Percentiles rank a stretch among this genome's conserved stretches.
Conservation (phyloP, 2,797 vertebrate genomes). For the Cryptoprocta ferox region DNA sequence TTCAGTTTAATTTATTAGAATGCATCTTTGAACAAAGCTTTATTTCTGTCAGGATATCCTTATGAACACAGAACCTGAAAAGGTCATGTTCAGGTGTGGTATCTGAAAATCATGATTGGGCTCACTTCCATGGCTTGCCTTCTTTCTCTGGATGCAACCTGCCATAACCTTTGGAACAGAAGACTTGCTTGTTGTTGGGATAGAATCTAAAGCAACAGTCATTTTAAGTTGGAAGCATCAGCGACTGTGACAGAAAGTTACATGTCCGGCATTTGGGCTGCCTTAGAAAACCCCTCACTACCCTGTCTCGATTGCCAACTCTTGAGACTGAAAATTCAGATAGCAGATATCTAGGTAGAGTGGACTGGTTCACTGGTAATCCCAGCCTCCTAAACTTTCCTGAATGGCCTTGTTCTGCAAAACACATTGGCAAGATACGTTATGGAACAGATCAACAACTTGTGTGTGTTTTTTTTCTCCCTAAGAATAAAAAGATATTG, state of each 20-base stretch:
- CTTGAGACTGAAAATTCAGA: background rate
- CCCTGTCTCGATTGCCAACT: background rate
- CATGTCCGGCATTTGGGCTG: background rate
- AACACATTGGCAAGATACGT: background rate
- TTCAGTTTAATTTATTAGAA: slow-evolving; percentile 58
- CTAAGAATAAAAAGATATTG: background rate
- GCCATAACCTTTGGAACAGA: slow-evolving; percentile 53
- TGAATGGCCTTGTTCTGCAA: background rate
- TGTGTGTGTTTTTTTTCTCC: slow-evolving; percentile 1
- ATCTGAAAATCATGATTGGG: background rate
- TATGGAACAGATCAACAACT: background rate
- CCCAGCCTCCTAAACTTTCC: background rate
- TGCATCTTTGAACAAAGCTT: slow-evolving; percentile 30
- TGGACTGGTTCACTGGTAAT: background rate
- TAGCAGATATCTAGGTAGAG: background rate
- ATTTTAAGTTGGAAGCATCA: background rate
- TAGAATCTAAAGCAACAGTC: slow-evolving; percentile 12
- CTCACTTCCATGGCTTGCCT: background rate
- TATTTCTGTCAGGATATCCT: slow-evolving; percentile 22
- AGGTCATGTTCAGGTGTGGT: background rate
- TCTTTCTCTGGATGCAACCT: slow-evolving; percentile 49
- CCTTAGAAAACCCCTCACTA: background rate
- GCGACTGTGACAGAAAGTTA: background rate
- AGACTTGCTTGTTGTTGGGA: slow-evolving; percentile 18
- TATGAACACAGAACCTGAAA: slow-evolving; percentile 30